Evolutionary conservation across 2,113 vertebrate genomes (phyloP).

Genomic region (Riparia riparia): DNA sequence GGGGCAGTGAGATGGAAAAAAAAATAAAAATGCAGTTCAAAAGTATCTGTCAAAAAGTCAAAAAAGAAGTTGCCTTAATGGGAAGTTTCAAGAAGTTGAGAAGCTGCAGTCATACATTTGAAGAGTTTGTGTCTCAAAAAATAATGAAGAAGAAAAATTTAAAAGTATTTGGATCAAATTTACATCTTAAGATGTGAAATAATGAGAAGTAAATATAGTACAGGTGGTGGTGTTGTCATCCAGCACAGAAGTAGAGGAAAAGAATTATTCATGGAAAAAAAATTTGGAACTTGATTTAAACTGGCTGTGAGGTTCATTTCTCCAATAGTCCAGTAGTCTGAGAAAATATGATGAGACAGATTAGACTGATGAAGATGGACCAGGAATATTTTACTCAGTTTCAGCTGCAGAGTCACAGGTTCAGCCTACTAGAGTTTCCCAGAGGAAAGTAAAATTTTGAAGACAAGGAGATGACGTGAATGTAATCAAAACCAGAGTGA

Average conservation of each 20-base stretch:
- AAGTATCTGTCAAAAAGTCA: background rate
- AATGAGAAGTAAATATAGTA: background rate
- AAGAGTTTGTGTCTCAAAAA: constrained; percentile 12
- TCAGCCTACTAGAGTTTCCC: constrained; percentile 1
- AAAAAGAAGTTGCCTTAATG: background rate
- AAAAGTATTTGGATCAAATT: background rate
- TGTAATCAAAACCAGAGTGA: background rate
- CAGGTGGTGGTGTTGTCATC: background rate
- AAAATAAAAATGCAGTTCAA: background rate
- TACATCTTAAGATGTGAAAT: background rate
- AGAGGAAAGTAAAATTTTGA: constrained; percentile 1
- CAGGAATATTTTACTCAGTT: constrained; percentile 35
- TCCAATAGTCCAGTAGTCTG: background rate
- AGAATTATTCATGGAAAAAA: constrained; percentile 36
- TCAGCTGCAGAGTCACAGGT: background rate
- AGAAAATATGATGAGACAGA: background rate
- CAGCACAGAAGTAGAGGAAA: constrained; percentile 9
- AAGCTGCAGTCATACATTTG: background rate
- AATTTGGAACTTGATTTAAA: constrained; percentile 22
- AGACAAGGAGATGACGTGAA: background rate
- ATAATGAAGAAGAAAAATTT: background rate
- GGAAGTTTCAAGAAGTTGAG: background rate
- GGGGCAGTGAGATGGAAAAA: background rate
- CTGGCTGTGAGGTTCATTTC: background rate
- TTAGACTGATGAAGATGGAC: background rate